phyloP scores from a whole-genome alignment of 1,140 invertebrate genomes.

The Plectus sambesii region DNA sequence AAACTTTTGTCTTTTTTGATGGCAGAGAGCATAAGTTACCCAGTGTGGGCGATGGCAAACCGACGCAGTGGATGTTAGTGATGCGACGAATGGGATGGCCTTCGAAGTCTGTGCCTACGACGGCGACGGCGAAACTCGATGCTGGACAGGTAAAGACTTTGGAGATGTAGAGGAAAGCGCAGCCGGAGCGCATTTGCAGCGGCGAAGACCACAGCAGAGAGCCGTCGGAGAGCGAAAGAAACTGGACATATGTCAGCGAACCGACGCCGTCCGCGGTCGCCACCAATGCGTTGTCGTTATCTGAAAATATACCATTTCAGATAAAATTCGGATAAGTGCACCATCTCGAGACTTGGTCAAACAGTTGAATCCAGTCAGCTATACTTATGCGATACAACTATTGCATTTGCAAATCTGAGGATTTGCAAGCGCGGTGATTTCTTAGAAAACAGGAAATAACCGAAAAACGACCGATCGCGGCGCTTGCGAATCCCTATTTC shows the following conservation, averaged over 20 bases:
- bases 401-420: too few relatives aligned
- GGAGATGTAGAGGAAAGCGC: slow-evolving; percentile 20
- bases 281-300: slow-evolving; percentile 12
- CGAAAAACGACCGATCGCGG: too few relatives aligned
- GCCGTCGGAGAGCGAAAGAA: slow-evolving; percentile 13
- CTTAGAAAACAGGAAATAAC: too few relatives aligned
- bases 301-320: slow-evolving; percentile 7
- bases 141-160: slow-evolving; percentile 15
- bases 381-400: too few relatives aligned
- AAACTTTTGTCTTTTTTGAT: too few relatives aligned
- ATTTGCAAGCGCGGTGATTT: too few relatives aligned
- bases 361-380: too few relatives aligned
- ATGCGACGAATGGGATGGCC: slow-evolving; percentile 23
- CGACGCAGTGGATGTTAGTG: slow-evolving; percentile 17
- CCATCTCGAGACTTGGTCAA: too few relatives aligned
- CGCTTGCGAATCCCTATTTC: too few relatives aligned
- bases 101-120: slow-evolving; percentile 19
- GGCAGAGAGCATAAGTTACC: too few relatives aligned
- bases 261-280: slow-evolving; percentile 9
- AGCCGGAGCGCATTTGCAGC: slow-evolving; percentile 6
- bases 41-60: too few relatives aligned
- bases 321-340: too few relatives aligned
- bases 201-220: slow-evolving; percentile 22
- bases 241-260: slow-evolving; percentile 14
- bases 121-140: slow-evolving; percentile 14